Evolutionary conservation across 2,888 invertebrate species (phyloP).

Genomic region (Buathra laborator): DNA sequence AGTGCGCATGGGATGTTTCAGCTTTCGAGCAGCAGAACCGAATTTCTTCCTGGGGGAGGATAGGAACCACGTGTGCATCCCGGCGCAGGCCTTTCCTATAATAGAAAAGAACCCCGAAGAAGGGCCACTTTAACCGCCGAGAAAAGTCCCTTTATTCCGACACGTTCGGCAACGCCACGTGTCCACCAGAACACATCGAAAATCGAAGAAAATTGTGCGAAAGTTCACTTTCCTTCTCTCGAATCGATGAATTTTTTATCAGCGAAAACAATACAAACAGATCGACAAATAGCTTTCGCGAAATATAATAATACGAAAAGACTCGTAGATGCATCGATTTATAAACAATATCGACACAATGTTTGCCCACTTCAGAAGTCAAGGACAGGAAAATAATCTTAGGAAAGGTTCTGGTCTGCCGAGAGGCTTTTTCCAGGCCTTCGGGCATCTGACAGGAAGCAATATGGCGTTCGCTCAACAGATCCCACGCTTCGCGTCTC

Average conservation of each 20-base stretch:
- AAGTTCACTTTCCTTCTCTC: not conserved
- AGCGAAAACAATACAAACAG: not conserved
- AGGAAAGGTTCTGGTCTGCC: slow-evolving; percentile 1
- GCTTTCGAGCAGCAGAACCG: slow-evolving; percentile 16
- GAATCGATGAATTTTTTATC: slow-evolving; percentile 36
- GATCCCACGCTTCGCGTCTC: slow-evolving; percentile 54
- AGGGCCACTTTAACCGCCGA: slow-evolving; percentile 11
- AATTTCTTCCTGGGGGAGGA: slow-evolving; percentile 26
- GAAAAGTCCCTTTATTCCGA: slow-evolving; percentile 57
- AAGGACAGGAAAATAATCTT: slow-evolving; percentile 23
- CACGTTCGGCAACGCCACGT: slow-evolving; percentile 57
- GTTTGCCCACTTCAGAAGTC: slow-evolving; percentile 19
- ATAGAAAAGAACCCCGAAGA: slow-evolving; percentile 43
- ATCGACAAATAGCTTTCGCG: not conserved
- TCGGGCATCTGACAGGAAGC: slow-evolving; percentile 57
- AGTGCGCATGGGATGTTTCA: slow-evolving; percentile 4
- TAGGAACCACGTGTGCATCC: slow-evolving; percentile 47
- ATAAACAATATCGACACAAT: not conserved
- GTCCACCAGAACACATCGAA: slow-evolving; percentile 46
- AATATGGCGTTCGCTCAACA: slow-evolving; percentile 36
- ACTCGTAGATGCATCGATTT: not conserved
- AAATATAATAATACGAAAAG: not conserved
- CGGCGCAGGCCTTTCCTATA: slow-evolving; percentile 45
- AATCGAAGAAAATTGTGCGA: slow-evolving; percentile 17
- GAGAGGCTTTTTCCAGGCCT: slow-evolving; percentile 40